These are phyloP conservation scores for Onychostoma macrolepis DNA, from an alignment of 2,113 vertebrate species.

Conservation along the genomic window DNA sequence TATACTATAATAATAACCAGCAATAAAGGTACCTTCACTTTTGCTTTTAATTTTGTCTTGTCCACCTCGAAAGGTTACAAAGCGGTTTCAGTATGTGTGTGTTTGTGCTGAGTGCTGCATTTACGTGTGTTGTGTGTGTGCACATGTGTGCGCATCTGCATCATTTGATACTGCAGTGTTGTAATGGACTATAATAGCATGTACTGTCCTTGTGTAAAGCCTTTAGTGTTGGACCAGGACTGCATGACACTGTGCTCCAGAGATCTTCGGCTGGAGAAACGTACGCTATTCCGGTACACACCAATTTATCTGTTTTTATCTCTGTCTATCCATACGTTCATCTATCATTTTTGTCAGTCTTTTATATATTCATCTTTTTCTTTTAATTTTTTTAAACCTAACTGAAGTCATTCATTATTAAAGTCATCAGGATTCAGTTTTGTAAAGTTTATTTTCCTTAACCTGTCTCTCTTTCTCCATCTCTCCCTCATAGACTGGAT, in stretches of 20 bases:
- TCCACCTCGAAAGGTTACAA: not conserved
- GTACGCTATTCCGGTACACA: constrained; percentile 92
- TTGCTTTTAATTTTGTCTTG: not conserved
- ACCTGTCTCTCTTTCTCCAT: not conserved
- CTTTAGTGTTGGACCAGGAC: constrained; percentile 95
- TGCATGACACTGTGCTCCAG: constrained; percentile 93
- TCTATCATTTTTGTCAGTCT: not conserved
- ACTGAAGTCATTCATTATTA: not conserved
- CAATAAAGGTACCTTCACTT: not conserved
- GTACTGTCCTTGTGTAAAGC: constrained; percentile 73
- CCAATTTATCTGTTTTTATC: constrained; percentile 21
- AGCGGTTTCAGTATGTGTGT: constrained; percentile 1
- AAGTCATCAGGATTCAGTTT: not conserved
- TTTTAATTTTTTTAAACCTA: not conserved
- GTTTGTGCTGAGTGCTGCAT: not conserved
- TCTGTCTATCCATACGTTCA: not conserved
- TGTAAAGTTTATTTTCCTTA: not conserved
- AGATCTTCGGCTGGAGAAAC: constrained; percentile 91
- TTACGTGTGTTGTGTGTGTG: not conserved
- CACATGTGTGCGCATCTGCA: not conserved
- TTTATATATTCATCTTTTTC: not conserved
- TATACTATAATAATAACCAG: not conserved
- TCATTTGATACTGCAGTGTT: constrained; percentile 40
- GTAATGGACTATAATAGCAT: constrained; percentile 30
- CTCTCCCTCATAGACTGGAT: constrained; percentile 81